Conservation (phyloP, 2,797 vertebrate genomes). For the Coluber constrictor region DNA sequence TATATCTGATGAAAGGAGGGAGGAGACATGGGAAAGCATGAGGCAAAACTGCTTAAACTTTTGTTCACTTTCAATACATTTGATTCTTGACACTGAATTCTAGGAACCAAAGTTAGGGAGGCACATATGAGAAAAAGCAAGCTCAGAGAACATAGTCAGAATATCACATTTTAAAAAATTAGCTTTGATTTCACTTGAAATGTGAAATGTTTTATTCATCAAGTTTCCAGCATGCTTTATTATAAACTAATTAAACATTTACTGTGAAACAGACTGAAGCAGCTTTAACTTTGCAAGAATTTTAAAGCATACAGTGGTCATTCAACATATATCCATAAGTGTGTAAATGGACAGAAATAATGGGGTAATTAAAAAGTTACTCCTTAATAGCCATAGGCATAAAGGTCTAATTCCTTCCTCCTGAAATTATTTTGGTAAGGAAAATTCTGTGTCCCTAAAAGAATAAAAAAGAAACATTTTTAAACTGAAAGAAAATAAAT, state of each 20-base stretch:
- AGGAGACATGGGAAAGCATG: background rate
- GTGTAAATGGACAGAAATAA: conserved; percentile 53
- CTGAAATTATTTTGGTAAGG: conserved; percentile 59
- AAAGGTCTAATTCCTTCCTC: conserved; percentile 54
- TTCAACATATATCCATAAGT: conserved; percentile 50
- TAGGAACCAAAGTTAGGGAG: background rate
- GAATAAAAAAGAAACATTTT: conserved; percentile 28
- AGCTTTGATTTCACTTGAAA: background rate
- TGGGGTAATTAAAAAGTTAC: conserved; percentile 57
- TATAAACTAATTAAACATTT: conserved; percentile 19
- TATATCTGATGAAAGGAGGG: background rate
- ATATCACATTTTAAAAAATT: background rate
- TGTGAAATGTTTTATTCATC: background rate
- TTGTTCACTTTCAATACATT: background rate
- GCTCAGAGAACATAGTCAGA: background rate
- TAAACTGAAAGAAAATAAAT: conserved; percentile 54
- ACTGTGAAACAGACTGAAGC: background rate
- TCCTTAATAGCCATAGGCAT: conserved; percentile 51
- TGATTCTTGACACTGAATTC: background rate
- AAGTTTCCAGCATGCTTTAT: background rate
- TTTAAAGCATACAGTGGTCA: conserved; percentile 47
- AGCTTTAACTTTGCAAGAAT: conserved; percentile 34
- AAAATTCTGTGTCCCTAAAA: conserved; percentile 34
- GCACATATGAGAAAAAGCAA: background rate
- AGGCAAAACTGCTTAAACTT: background rate